phyloP scores from a whole-genome alignment of 53 echinoderm and acorn worm genomes.

The Temnopleurus reevesii region DNA sequence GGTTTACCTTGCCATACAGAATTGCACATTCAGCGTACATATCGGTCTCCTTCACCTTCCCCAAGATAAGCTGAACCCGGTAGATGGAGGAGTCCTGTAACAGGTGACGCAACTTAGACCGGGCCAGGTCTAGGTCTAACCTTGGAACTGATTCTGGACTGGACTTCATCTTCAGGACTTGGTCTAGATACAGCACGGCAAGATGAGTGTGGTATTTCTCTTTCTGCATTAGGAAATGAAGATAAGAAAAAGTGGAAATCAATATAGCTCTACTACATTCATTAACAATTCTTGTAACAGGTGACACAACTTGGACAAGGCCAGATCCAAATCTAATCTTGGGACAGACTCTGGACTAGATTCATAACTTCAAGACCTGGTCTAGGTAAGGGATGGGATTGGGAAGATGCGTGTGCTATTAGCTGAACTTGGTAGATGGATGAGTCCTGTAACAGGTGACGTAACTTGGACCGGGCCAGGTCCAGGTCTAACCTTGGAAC shows the following conservation, averaged over 20 bases:
- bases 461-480: slow-evolving; percentile 81
- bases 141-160: slow-evolving; percentile 38
- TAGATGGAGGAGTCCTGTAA: slow-evolving; percentile 83
- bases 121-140: slow-evolving; percentile 75
- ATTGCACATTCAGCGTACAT: slow-evolving; percentile 99
- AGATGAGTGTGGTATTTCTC: slow-evolving; percentile 99
- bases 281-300: no score
- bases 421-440: slow-evolving; percentile 87
- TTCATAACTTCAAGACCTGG: not conserved
- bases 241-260: not conserved
- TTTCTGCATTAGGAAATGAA: slow-evolving; percentile 63
- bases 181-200: slow-evolving; percentile 89
- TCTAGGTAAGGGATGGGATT: slow-evolving; percentile 43
- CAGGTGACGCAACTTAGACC: slow-evolving; percentile 95
- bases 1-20: slow-evolving; percentile 97
- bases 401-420: slow-evolving; percentile 82
- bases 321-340: slow-evolving; percentile 67
- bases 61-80: slow-evolving; percentile 87
- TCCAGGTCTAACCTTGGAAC: slow-evolving; percentile 57
- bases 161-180: slow-evolving; percentile 80
- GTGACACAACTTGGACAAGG: slow-evolving; percentile 86
- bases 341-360: not conserved
- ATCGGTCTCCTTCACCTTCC: slow-evolving; percentile 97
- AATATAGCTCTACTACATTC: no score
- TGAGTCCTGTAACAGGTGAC: slow-evolving; percentile 88